A percentile compares a stretch with the other conserved stretches of the same genome.
phyloP scores from a whole-genome alignment of 2,797 vertebrate genomes.

The Platyrinchus mystaceus region DNA sequence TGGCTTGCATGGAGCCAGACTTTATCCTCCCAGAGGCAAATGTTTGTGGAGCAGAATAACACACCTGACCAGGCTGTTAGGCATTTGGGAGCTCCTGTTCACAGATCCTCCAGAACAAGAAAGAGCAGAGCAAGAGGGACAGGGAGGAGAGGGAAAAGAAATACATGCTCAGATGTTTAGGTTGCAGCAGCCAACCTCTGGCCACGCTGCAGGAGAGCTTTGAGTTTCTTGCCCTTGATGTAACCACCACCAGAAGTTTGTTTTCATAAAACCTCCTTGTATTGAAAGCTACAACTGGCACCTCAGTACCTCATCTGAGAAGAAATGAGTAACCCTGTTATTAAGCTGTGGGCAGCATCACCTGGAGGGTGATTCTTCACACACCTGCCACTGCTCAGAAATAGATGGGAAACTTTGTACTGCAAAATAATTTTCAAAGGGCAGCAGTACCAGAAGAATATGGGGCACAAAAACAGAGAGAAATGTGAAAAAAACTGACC shows the following conservation, averaged over 20 bases:
- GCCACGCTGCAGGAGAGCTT: background rate
- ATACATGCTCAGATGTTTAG: background rate
- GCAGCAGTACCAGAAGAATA: background rate
- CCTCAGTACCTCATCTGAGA: conserved; percentile 18
- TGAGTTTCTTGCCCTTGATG: conserved; percentile 36
- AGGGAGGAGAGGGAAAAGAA: background rate
- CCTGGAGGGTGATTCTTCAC: conserved; percentile 30
- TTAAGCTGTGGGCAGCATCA: conserved; percentile 44
- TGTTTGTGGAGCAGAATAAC: background rate
- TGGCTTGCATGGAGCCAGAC: background rate
- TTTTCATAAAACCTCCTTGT: conserved; percentile 26
- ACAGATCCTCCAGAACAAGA: background rate
- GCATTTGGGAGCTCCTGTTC: background rate
- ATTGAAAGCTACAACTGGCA: conserved; percentile 34
- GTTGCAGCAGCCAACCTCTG: conserved; percentile 6
- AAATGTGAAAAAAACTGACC: background rate
- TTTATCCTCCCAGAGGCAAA: background rate
- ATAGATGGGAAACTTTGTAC: background rate
- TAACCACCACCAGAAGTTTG: conserved; percentile 26
- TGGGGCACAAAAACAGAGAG: background rate
- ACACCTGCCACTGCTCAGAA: background rate
- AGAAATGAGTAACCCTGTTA: conserved; percentile 2
- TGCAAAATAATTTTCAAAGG: background rate
- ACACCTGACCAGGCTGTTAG: background rate
- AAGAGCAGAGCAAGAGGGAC: background rate